These are phyloP conservation scores for Tragulus kanchil DNA, from an alignment of 2,113 vertebrate species.

Conservation along the genomic window DNA sequence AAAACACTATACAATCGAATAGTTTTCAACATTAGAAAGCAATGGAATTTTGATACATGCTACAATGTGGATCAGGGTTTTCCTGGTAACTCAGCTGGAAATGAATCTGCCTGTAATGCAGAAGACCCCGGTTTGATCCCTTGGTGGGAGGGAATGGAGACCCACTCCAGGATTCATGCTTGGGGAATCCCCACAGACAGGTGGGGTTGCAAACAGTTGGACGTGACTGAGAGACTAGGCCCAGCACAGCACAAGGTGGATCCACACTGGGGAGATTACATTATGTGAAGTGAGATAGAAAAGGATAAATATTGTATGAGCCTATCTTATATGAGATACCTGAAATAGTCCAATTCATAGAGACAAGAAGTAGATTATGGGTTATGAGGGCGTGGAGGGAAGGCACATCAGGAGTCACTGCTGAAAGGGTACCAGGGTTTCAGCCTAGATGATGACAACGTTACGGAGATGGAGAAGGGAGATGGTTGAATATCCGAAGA, in stretches of 20 bases:
- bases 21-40: neutral
- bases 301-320: neutral
- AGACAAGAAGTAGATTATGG: neutral
- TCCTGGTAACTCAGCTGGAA: no score
- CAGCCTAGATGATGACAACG: neutral
- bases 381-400: neutral
- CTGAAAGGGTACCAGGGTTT: neutral
- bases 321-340: neutral
- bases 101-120: no score
- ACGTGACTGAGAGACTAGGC: no score
- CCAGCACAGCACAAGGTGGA: no score
- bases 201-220: no score
- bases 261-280: neutral
- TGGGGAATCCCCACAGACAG: no score
- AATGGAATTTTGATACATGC: neutral
- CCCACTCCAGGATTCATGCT: no score
- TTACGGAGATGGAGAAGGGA: neutral
- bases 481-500: neutral
- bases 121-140: no score
- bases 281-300: neutral
- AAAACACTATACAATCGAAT: neutral
- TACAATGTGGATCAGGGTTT: neutral
- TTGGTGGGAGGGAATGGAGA: no score
- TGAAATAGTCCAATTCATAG: neutral
- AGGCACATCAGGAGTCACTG: neutral